Evolutionary conservation across 2,113 vertebrate genomes (phyloP).

Genomic region (Podilymbus podiceps): DNA sequence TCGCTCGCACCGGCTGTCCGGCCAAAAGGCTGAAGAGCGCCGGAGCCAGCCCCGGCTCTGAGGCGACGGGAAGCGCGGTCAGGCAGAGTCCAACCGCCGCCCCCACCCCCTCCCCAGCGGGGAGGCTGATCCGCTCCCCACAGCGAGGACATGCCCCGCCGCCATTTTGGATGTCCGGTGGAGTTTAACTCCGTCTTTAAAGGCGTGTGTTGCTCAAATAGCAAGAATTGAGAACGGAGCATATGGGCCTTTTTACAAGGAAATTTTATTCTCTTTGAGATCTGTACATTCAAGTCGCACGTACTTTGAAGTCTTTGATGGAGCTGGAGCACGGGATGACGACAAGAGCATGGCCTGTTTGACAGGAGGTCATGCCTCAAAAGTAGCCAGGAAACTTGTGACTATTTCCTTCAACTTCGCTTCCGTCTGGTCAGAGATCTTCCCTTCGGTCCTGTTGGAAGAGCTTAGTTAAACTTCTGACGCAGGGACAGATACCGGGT

Average conservation of each 20-base stretch:
- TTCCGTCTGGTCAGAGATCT: conserved; percentile 91
- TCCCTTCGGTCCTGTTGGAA: conserved; percentile 84
- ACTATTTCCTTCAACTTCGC: conserved; percentile 93
- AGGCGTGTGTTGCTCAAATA: rapidly evolving
- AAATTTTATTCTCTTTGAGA: conserved; percentile 82
- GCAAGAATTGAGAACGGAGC: not conserved
- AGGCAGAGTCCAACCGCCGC: no score
- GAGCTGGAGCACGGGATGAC: conserved; percentile 58
- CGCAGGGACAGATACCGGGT: rapidly evolving
- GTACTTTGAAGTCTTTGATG: conserved; percentile 70
- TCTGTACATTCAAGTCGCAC: conserved; percentile 82
- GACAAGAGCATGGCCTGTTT: conserved; percentile 11
- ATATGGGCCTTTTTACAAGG: conserved; percentile 23
- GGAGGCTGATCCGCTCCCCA: no score
- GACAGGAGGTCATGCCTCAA: conserved; percentile 81
- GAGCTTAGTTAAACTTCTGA: not conserved
- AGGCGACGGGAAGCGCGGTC: no score
- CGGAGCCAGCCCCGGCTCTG: no score
- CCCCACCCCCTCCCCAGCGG: no score
- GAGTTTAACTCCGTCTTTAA: not conserved
- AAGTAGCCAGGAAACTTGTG: conserved; percentile 90
- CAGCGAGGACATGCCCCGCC: no score
- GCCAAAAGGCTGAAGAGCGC: no score
- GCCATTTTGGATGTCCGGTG: no score
- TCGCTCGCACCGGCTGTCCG: no score